These are phyloP conservation scores for Cyprinella venusta DNA, from an alignment of 2,797 vertebrate species.

Conservation along the genomic window DNA sequence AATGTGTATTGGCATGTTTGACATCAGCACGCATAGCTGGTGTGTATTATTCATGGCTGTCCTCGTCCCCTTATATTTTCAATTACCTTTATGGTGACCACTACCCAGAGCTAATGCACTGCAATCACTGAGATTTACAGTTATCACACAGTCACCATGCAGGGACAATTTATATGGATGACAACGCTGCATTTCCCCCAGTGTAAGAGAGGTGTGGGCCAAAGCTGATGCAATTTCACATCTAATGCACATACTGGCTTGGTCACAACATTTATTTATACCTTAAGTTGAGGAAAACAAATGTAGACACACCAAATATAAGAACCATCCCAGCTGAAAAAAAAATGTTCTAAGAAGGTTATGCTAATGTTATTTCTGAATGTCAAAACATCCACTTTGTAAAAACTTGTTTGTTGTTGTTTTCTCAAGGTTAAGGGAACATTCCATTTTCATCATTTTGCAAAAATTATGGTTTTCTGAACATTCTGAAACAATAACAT, in stretches of 20 bases:
- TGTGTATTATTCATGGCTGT: constrained; percentile 30
- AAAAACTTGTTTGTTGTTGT: too few relatives aligned
- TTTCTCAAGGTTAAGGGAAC: background rate
- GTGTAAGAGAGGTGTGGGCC: background rate
- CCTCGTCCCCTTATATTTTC: constrained; percentile 66
- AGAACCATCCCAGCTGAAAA: background rate
- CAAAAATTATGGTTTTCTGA: background rate
- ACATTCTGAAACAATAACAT: background rate
- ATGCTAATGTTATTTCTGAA: background rate
- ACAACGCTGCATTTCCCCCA: background rate
- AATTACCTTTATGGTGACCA: constrained; percentile 72
- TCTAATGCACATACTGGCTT: background rate
- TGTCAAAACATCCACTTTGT: background rate
- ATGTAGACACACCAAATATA: too few relatives aligned
- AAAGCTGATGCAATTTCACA: background rate
- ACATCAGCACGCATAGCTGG: background rate
- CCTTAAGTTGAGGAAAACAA: background rate
- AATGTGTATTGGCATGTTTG: constrained; percentile 1
- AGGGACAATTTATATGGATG: constrained; percentile 31
- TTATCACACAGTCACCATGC: constrained; percentile 37
- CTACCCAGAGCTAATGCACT: constrained; percentile 66
- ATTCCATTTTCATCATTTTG: background rate
- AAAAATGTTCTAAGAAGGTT: background rate
- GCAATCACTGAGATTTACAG: constrained; percentile 69
- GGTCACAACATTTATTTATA: constrained; percentile 15